Percentiles rank a stretch among this genome's conserved stretches.
These are phyloP conservation scores for Urocyon cinereoargenteus DNA, from an alignment of 2,797 vertebrate species.

Conservation along the genomic window DNA sequence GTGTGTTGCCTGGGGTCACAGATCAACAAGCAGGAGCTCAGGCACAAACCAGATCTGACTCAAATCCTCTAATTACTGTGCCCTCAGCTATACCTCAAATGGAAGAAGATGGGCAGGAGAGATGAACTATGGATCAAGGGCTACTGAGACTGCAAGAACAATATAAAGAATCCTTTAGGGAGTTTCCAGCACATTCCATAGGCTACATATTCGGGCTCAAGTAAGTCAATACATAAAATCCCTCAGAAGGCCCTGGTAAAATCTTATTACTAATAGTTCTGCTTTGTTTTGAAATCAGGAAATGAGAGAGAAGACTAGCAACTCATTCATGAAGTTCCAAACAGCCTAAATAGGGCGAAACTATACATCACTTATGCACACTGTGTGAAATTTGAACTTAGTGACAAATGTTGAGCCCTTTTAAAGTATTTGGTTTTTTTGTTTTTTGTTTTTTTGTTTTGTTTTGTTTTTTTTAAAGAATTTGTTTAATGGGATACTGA, in stretches of 20 bases:
- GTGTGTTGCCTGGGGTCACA: neutral
- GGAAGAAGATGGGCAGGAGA: neutral
- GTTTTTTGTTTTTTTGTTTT: too few relatives aligned
- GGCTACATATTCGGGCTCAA: neutral
- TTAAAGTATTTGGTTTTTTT: neutral
- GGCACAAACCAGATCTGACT: neutral
- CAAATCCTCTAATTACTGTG: neutral
- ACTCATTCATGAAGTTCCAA: neutral
- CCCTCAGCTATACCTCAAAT: neutral
- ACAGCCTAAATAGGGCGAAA: neutral
- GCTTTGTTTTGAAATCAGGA: conserved; percentile 1
- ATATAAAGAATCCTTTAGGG: neutral
- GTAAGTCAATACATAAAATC: neutral
- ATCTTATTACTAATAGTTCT: neutral
- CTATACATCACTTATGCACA: neutral
- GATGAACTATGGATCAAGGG: neutral
- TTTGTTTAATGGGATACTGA: neutral
- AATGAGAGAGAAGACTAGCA: neutral
- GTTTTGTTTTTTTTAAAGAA: neutral
- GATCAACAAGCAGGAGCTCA: neutral
- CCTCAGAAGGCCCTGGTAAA: neutral
- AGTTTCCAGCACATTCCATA: neutral
- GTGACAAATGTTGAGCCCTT: neutral
- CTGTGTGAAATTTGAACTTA: neutral
- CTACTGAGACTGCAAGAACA: neutral